Evolutionary conservation across 1,140 invertebrate species (phyloP).

Genomic region (Lamellibrachia luymesi): DNA sequence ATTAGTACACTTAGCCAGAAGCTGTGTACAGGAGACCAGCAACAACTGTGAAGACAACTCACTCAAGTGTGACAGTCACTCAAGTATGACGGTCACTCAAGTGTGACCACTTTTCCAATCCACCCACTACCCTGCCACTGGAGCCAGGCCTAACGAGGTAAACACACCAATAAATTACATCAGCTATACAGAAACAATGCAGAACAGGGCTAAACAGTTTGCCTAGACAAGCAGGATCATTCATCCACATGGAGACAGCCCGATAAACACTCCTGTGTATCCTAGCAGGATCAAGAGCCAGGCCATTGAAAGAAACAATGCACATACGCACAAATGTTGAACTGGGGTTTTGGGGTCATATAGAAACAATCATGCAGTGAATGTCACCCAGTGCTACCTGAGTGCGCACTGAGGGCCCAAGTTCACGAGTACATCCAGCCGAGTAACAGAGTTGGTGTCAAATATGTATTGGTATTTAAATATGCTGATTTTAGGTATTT

Average conservation of each 20-base stretch:
- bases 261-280: background rate
- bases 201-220: background rate
- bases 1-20: background rate
- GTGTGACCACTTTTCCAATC: background rate
- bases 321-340: background rate
- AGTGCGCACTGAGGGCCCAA: background rate
- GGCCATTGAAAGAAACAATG: background rate
- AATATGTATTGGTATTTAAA: no score
- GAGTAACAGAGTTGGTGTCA: background rate
- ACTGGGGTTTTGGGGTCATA: conserved; percentile 3
- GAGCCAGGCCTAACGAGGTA: background rate
- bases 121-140: background rate
- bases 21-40: background rate
- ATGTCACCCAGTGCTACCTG: background rate
- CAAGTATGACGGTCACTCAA: background rate
- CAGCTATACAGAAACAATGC: background rate
- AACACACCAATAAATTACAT: background rate
- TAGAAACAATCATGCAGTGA: background rate
- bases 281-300: background rate
- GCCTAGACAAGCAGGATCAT: background rate
- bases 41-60: background rate
- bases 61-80: no score
- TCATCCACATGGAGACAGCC: background rate
- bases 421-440: background rate
- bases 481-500: no score